phyloP scores from a whole-genome alignment of 2,797 vertebrate genomes.

The Taeniopygia guttata region DNA sequence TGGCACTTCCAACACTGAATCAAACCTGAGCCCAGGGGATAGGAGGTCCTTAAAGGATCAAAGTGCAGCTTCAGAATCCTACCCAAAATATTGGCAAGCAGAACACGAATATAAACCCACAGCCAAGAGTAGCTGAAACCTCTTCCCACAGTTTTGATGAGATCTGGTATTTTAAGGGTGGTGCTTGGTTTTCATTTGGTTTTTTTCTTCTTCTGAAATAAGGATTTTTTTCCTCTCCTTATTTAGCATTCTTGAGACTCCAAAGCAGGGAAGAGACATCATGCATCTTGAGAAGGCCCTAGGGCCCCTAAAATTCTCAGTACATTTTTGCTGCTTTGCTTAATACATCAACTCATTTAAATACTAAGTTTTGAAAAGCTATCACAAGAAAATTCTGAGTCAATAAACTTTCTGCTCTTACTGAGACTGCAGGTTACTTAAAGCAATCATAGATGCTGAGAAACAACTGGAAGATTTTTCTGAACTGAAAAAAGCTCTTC shows the following conservation, averaged over 20 bases:
- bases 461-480: neutral
- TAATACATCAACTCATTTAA: neutral
- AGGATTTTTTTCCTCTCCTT: neutral
- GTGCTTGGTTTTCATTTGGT: neutral
- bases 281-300: neutral
- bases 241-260: neutral
- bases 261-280: neutral
- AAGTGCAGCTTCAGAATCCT: neutral
- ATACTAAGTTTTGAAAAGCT: neutral
- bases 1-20: neutral
- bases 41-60: conserved; percentile 17
- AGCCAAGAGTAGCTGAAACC: neutral
- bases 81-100: conserved; percentile 20
- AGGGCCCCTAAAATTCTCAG: neutral
- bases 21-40: neutral
- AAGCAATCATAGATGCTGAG: neutral
- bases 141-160: neutral
- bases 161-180: neutral
- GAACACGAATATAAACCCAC: neutral
- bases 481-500: neutral
- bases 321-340: neutral
- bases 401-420: neutral
- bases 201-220: neutral
- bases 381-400: neutral
- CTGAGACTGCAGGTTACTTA: neutral